phyloP scores from a whole-genome alignment of 2,113 vertebrate species.

The Psammodynastes pulverulentus region DNA sequence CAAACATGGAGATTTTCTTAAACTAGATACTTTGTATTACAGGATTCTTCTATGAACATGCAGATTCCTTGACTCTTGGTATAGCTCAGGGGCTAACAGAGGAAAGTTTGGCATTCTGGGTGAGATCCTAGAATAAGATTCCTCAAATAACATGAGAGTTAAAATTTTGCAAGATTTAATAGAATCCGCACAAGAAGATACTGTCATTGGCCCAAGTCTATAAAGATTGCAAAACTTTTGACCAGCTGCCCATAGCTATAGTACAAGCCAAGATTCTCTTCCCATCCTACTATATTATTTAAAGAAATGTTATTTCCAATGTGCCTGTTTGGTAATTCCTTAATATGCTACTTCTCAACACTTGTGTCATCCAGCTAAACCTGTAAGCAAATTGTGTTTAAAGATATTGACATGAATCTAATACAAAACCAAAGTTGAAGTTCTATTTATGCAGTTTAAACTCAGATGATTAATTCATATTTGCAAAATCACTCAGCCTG shows the following conservation, averaged over 20 bases:
- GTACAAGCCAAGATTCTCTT: not conserved
- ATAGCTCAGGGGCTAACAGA: not conserved
- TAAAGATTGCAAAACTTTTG: not conserved
- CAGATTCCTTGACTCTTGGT: not conserved
- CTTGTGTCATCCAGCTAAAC: not conserved
- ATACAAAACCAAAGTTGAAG: not conserved
- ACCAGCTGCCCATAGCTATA: not conserved
- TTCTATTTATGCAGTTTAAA: not conserved
- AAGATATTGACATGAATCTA: not conserved
- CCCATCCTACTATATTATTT: not conserved
- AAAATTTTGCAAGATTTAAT: not conserved
- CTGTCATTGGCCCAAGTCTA: not conserved
- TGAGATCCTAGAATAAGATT: not conserved
- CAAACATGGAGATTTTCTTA: not conserved
- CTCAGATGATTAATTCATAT: not conserved
- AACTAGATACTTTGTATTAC: not conserved
- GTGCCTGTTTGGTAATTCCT: not conserved
- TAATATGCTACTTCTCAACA: not conserved
- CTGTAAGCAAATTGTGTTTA: not conserved
- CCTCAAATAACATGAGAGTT: not conserved
- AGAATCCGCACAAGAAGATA: not conserved
- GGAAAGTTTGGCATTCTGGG: not conserved
- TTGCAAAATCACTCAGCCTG: not conserved
- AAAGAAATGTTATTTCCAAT: not conserved
- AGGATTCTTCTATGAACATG: not conserved